phyloP scores from a whole-genome alignment of 1,140 invertebrate species.

The Chlorops oryzae region DNA sequence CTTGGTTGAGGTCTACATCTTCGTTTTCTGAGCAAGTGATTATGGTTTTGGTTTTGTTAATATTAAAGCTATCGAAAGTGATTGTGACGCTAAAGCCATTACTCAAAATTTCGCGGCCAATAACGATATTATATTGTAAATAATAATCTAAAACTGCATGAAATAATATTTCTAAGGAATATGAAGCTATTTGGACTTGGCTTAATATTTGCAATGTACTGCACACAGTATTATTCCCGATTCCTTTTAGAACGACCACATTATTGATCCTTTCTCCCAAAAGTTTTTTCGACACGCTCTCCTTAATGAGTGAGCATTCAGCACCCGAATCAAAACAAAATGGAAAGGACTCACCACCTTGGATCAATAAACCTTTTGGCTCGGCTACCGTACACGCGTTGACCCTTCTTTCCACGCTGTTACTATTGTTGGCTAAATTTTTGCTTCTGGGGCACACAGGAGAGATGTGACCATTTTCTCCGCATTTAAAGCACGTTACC shows the following conservation, averaged over 20 bases:
- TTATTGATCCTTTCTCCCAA: background rate
- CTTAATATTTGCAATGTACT: constrained; percentile 1
- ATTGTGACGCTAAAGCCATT: constrained; percentile 14
- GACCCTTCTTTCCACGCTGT: background rate
- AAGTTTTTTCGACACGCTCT: background rate
- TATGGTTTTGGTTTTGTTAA: constrained; percentile 14
- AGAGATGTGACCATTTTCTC: background rate
- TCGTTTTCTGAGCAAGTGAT: constrained; percentile 5
- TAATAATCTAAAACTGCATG: constrained; percentile 14
- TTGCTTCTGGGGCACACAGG: background rate
- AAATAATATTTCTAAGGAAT: constrained; percentile 19
- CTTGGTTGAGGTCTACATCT: constrained; percentile 6
- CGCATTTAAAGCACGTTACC: constrained; percentile 3
- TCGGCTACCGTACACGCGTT: background rate
- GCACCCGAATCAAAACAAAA: background rate
- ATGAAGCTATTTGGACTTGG: constrained; percentile 3
- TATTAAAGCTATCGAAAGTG: constrained; percentile 14
- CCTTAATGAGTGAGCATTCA: background rate
- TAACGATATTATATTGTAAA: constrained; percentile 16
- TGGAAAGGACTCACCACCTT: background rate
- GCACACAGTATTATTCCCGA: constrained; percentile 3
- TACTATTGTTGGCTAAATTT: no score
- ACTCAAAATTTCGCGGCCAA: constrained; percentile 18
- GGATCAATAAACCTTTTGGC: background rate
- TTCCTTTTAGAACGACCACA: constrained; percentile 3